Evolutionary conservation across 2,888 invertebrate genomes (phyloP).

Genomic region (Latheticus oryzae): DNA sequence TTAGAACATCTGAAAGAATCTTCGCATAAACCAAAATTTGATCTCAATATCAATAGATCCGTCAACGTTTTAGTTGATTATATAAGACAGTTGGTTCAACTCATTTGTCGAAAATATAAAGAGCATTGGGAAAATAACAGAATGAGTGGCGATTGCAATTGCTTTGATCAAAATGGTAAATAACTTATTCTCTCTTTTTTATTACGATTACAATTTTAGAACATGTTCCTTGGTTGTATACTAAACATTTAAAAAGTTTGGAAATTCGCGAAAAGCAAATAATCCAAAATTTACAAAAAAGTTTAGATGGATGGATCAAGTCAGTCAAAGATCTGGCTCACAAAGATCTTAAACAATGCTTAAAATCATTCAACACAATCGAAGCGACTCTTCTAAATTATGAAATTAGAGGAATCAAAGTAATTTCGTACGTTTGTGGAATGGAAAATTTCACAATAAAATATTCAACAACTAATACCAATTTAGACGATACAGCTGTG

Average conservation of each 20-base stretch:
- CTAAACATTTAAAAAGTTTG: slow-evolving; percentile 21
- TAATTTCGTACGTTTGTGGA: slow-evolving; percentile 49
- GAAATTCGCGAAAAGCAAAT: slow-evolving; percentile 47
- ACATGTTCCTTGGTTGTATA: slow-evolving; percentile 29
- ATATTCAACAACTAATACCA: slow-evolving; percentile 38
- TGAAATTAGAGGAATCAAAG: slow-evolving; percentile 55
- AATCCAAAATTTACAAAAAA: slow-evolving; percentile 43
- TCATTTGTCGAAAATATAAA: slow-evolving; percentile 58
- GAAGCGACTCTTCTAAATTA: slow-evolving; percentile 55
- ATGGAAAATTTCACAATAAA: slow-evolving; percentile 50
- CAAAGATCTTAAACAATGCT: slow-evolving; percentile 46
- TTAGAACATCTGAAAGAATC: slow-evolving; percentile 18
- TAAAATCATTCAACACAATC: slow-evolving; percentile 47
- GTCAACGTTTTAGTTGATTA: slow-evolving; percentile 44
- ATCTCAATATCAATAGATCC: slow-evolving; percentile 11
- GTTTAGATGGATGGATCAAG: slow-evolving; percentile 50
- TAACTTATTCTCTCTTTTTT: background rate
- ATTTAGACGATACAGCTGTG: slow-evolving; percentile 4
- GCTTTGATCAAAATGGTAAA: slow-evolving; percentile 25
- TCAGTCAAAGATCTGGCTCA: slow-evolving; percentile 48
- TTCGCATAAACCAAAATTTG: slow-evolving; percentile 13
- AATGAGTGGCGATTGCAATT: slow-evolving; percentile 45
- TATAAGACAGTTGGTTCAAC: slow-evolving; percentile 53
- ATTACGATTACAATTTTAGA: slow-evolving; percentile 16
- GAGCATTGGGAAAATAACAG: slow-evolving; percentile 59